Evolutionary conservation across 2,797 vertebrate species (phyloP).

Genomic region (Sciaenops ocellatus): DNA sequence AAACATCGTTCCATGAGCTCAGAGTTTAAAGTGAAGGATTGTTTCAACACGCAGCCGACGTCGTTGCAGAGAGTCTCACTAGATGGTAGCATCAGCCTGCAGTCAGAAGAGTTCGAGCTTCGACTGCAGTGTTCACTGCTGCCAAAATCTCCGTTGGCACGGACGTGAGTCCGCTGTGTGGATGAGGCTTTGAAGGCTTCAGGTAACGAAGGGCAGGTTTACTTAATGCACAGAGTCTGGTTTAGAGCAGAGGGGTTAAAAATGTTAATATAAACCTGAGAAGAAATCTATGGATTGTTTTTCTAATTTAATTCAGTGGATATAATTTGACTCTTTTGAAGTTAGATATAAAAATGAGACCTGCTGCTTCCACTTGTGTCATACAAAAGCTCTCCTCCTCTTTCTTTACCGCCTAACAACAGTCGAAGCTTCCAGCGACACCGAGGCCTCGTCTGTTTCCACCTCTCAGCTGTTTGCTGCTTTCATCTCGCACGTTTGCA

Average conservation of each 20-base stretch:
- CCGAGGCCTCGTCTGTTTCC: background rate
- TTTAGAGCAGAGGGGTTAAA: background rate
- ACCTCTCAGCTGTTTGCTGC: background rate
- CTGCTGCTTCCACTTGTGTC: background rate
- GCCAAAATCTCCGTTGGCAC: conserved; percentile 2
- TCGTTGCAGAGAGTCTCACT: background rate
- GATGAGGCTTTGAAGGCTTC: background rate
- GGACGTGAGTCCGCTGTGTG: background rate
- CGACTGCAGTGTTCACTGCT: conserved; percentile 1
- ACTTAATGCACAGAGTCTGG: background rate
- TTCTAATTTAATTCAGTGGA: background rate
- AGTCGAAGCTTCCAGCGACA: background rate
- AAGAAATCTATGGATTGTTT: too few species aligned
- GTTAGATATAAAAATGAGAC: too few species aligned
- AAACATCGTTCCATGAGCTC: too few species aligned
- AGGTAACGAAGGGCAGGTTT: background rate
- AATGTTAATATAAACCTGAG: too few species aligned
- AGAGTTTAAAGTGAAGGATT: too few species aligned
- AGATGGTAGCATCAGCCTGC: background rate
- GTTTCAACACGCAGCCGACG: background rate
- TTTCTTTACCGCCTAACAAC: background rate
- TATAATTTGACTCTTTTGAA: background rate
- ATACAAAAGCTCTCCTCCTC: background rate
- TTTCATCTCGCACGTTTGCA: background rate
- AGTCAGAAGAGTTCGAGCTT: background rate